Evolutionary conservation across 92 coral and sea anemone species (phyloP), one percentile per base, ranked within the genome.

Genomic region (Anthopleura xanthogrammica): DNA sequence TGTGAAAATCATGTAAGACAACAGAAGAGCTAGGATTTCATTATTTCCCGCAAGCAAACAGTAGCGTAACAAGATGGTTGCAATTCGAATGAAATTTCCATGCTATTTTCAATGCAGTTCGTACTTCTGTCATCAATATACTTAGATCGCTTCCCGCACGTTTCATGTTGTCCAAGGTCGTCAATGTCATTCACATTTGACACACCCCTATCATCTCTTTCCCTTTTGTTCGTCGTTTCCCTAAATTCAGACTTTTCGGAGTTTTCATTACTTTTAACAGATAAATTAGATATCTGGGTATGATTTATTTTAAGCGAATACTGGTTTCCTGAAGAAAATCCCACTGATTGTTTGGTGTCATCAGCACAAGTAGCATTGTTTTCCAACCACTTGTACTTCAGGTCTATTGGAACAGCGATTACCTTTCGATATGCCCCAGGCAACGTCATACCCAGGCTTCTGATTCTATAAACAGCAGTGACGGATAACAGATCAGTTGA

Each of bases 351-450:
- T 13, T 60, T 56, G 20, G 23, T 19, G 16, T 41, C 58, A 29
- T 80, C 76, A 22, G 9, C 41, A 24, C 43, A 57, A 46, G 42
- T 43, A 56, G 74, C n/a, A 29, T 54, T 79, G 77, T 60, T 39
- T 20, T 41, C 79, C 5, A 83, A 14, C 91, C 75, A 89, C 41
- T 76, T 83, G 90, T 89, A 91, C 12, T 79, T 60, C 54, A 91
- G 57, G 57, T 87, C 81, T 36, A 64, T 77, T 39, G 98, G 98
- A 43, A 83, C 77, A 39, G 90, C 93, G 13, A 93, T 88, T 41
- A 93, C 83, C 84, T 89, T 91, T 64, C 98, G 92, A 76, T 91
- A 93, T 9, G 95, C 93, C 24, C 98, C 98, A 56, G 98, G 98
- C 48, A 93, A 77, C 46, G 90, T 89, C 70, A 93, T 79, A 39